Evolutionary conservation across 1,140 invertebrate genomes (phyloP), one percentile per base, ranked within the genome.

Genomic region (Drosophila pseudoobscura): DNA sequence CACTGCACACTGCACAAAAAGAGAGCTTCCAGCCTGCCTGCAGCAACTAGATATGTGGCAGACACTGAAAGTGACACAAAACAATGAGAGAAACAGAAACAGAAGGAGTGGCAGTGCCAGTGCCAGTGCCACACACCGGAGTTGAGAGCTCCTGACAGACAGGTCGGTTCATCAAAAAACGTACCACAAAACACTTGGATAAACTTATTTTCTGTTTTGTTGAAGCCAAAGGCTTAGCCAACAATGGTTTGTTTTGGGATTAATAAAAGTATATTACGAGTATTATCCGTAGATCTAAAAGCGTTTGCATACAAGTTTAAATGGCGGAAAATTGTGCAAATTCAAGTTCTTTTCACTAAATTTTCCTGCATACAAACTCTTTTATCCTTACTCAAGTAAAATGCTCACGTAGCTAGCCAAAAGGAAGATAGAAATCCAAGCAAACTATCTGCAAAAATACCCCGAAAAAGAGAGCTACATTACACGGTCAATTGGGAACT

Each of bases 401-500:
- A 62, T 39, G 54, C 57, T 76, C 57, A 77, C 73, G 73, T 75
- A 66, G 52, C 52, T 11, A 43, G 26, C 39, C 51, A 51, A 62
- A 46, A 62, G 51, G 58, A 41, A 55, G 22, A 43, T 46, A 56
- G 20, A 52, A 49, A 54, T 43, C 29, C 24, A 29, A 43, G 69
- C 6, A 63, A 64, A 74, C 71, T 74, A 74, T 20, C 51, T 35
- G 31, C 9, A 64, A 57, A 53, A 63, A 62, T 56, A 41, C 39
- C 53, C 35, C 24, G 15, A 62, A 45, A 74, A 65, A 46, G 61
- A 55, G 45, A 56, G 17, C 50, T 73, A 54, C 65, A 77, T 77
- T 77, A 77, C 73, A 77, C 46, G 64, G 74, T 60, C 74, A 77
- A 77, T 77, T 77, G 74, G 49, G 50, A 68, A 76, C 74, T 77